Percentiles rank a stretch among this genome's conserved stretches.
phyloP scores from a whole-genome alignment of 2,113 vertebrate genomes.

The Lycocorax pyrrhopterus region DNA sequence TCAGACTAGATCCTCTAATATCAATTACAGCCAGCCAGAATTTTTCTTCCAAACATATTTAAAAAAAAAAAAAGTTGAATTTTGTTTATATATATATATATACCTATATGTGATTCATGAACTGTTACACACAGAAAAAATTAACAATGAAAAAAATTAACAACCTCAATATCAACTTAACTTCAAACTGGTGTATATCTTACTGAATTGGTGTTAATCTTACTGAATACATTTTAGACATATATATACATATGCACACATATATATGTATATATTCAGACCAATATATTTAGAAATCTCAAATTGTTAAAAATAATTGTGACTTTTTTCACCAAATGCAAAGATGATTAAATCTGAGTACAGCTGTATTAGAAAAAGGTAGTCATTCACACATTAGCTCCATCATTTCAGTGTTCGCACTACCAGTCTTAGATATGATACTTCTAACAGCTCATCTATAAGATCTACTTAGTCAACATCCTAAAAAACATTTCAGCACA shows the following conservation, averaged over 20 bases:
- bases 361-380: neutral
- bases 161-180: neutral
- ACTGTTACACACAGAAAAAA: neutral
- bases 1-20: neutral
- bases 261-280: neutral
- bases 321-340: neutral
- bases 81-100: neutral
- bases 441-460: neutral
- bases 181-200: neutral
- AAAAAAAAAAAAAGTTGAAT: neutral
- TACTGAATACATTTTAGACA: neutral
- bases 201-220: neutral
- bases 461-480: neutral
- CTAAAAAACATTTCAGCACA: neutral
- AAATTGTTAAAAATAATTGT: neutral
- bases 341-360: neutral
- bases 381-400: neutral
- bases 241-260: neutral
- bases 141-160: neutral
- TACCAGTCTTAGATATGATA: neutral
- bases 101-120: neutral
- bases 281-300: neutral
- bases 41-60: neutral
- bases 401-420: neutral
- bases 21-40: neutral